Evolutionary conservation across 1,140 invertebrate genomes (phyloP).

Genomic region (Hylaeus volcanicus): DNA sequence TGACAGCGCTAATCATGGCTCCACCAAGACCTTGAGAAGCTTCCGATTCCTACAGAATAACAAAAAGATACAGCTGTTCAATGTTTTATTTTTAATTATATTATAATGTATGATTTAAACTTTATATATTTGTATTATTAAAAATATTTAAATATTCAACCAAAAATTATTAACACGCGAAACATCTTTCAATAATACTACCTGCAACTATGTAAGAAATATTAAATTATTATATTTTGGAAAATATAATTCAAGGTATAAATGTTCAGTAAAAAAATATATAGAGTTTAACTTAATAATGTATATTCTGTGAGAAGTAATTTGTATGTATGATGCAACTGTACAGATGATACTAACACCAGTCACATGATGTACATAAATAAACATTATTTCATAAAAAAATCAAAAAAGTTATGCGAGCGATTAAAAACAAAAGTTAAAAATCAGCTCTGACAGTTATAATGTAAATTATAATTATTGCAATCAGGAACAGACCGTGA

Average conservation of each 20-base stretch:
- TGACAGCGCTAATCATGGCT: constrained; percentile 78
- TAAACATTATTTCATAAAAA: constrained; percentile 43
- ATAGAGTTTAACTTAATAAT: constrained; percentile 33
- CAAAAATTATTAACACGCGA: background rate
- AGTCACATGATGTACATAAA: constrained; percentile 21
- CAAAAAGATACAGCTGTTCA: constrained; percentile 43
- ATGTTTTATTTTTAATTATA: constrained; percentile 7
- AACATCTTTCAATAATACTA: background rate
- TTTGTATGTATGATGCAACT: constrained; percentile 62
- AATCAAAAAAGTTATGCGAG: constrained; percentile 61
- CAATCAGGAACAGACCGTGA: constrained; percentile 78
- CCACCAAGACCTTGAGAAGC: constrained; percentile 76
- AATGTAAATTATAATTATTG: constrained; percentile 48
- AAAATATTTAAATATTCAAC: constrained; percentile 13
- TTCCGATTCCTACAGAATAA: constrained; percentile 76
- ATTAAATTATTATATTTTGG: constrained; percentile 27
- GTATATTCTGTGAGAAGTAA: constrained; percentile 59
- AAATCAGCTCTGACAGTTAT: constrained; percentile 33
- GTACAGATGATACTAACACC: constrained; percentile 53
- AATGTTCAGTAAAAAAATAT: constrained; percentile 52
- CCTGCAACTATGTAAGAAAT: background rate
- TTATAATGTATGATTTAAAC: background rate
- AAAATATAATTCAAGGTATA: constrained; percentile 27
- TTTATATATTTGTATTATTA: background rate
- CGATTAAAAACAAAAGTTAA: constrained; percentile 40